These are phyloP conservation scores for Diprion similis DNA, from an alignment of 1,140 invertebrate species.

Conservation along the genomic window DNA sequence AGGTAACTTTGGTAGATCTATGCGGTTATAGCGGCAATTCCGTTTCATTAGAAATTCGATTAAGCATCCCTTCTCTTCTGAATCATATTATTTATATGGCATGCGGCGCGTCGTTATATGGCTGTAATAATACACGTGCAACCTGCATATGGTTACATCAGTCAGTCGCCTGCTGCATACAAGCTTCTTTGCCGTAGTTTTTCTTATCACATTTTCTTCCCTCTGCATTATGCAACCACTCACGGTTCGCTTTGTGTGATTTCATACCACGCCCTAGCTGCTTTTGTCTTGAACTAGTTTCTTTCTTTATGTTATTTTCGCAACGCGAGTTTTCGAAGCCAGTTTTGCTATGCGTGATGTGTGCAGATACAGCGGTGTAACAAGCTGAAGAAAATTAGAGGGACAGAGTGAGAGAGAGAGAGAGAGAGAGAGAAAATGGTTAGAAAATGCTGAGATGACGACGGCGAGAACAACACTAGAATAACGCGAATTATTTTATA, in stretches of 20 bases:
- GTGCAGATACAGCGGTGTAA: no score
- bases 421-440: not conserved
- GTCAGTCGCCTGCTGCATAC: no score
- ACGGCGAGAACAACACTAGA: no score
- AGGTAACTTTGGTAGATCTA: not conserved
- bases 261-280: not conserved
- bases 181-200: not conserved
- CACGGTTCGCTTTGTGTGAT: not conserved
- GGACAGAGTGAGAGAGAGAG: constrained; percentile 10
- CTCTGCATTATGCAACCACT: not conserved
- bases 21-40: not conserved
- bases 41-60: not conserved
- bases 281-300: not conserved
- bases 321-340: not conserved
- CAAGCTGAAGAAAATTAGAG: constrained; percentile 4
- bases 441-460: not conserved
- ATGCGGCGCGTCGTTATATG: not conserved
- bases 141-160: not conserved
- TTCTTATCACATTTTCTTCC: not conserved
- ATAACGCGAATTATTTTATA: not conserved
- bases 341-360: no score
- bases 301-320: not conserved
- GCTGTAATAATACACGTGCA: not conserved
- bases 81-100: not conserved
- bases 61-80: not conserved